Evolutionary conservation across 2,797 vertebrate genomes (phyloP).

Genomic region (Neosilurus hyrtlii): DNA sequence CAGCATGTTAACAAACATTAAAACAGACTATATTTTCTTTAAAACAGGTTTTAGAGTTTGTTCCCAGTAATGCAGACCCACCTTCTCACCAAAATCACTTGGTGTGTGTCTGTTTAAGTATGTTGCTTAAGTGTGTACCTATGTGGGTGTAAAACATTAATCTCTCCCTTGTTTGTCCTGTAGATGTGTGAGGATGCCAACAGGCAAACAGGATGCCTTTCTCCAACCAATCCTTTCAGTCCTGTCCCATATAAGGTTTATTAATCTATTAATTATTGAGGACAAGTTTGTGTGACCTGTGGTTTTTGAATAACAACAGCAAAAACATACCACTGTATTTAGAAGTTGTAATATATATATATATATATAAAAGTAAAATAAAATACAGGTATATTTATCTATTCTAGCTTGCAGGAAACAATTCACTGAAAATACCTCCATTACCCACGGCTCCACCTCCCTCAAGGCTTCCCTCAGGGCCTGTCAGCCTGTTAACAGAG

Average conservation of each 20-base stretch:
- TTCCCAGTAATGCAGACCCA: background rate
- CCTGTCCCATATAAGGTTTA: constrained; percentile 4
- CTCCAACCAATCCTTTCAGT: background rate
- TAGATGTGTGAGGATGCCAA: background rate
- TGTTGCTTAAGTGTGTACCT: background rate
- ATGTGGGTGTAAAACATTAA: background rate
- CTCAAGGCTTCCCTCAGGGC: constrained; percentile 59
- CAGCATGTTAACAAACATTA: background rate
- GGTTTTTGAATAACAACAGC: too few species aligned
- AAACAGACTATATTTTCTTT: background rate
- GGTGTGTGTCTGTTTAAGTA: background rate
- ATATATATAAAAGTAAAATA: background rate
- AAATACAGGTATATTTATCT: background rate
- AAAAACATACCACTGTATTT: too few species aligned
- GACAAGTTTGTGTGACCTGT: background rate
- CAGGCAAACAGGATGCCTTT: background rate
- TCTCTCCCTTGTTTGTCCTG: background rate
- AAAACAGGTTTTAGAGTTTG: background rate
- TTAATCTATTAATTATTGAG: background rate
- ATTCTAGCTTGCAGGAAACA: constrained; percentile 67
- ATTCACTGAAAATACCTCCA: constrained; percentile 67
- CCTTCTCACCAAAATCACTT: background rate
- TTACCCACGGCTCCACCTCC: constrained; percentile 45
- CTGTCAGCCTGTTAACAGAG: constrained; percentile 53
- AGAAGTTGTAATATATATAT: too few species aligned